Evolutionary conservation across 2,113 vertebrate species (phyloP).

Genomic region (Pleuronectes platessa): DNA sequence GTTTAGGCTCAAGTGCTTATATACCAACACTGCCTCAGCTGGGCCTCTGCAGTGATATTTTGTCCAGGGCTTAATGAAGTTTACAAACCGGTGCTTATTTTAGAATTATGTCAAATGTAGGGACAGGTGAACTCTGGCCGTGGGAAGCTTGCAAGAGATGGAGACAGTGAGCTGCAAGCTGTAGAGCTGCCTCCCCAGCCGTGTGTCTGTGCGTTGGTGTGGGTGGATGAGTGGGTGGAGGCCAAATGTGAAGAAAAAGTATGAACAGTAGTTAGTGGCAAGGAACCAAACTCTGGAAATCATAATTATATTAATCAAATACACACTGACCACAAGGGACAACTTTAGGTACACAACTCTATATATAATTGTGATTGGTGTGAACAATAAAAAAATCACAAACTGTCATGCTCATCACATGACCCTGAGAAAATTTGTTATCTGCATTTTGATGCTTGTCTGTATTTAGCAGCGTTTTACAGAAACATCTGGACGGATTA

Average conservation of each 20-base stretch:
- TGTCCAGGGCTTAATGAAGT: background rate
- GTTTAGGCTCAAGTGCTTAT: constrained; percentile 28
- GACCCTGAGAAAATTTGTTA: no score
- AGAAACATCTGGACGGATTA: no score
- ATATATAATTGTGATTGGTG: background rate
- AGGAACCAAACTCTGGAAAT: constrained; percentile 22
- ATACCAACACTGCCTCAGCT: constrained; percentile 1
- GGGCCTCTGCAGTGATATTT: constrained; percentile 5
- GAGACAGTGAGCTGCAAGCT: constrained; percentile 34
- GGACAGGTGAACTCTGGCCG: constrained; percentile 30
- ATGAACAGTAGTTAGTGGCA: constrained; percentile 23
- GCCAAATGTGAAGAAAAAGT: constrained; percentile 58
- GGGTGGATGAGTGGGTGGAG: constrained; percentile 55
- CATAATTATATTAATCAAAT: constrained; percentile 25
- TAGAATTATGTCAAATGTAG: constrained; percentile 28
- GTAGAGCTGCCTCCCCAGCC: constrained; percentile 24
- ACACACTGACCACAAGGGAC: background rate
- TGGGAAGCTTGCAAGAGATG: constrained; percentile 12
- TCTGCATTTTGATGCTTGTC: no score
- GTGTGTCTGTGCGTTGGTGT: constrained; percentile 35
- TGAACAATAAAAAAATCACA: background rate
- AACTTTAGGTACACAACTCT: background rate
- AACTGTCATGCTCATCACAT: background rate
- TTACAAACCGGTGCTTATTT: constrained; percentile 18
- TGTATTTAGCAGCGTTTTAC: no score